phyloP scores from a whole-genome alignment of 2,888 invertebrate species.

The Prenolepis imparis region DNA sequence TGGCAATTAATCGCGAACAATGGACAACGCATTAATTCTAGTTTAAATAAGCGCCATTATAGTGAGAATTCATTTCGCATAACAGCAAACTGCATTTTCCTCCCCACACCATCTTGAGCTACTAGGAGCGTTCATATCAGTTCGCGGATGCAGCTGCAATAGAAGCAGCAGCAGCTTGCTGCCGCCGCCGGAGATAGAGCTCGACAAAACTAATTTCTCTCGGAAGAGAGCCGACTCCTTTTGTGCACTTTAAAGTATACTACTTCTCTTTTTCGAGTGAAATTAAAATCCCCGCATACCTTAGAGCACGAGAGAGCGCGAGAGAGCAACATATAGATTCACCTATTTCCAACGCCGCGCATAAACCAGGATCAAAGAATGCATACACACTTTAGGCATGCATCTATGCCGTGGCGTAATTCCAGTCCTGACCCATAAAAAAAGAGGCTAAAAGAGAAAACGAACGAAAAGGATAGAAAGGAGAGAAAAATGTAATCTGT shows the following conservation, averaged over 20 bases:
- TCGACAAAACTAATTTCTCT: constrained; percentile 55
- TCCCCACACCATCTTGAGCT: constrained; percentile 41
- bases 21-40: constrained; percentile 45
- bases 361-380: constrained; percentile 67
- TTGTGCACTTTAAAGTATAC: constrained; percentile 23
- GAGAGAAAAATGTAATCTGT: not conserved
- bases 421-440: not conserved
- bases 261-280: constrained; percentile 47
- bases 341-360: constrained; percentile 16
- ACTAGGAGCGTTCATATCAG: constrained; percentile 40
- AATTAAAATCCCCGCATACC: constrained; percentile 52
- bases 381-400: constrained; percentile 53
- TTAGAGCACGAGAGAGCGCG: not conserved
- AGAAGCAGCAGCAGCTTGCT: not conserved
- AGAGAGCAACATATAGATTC: not conserved
- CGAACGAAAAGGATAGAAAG: not conserved
- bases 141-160: constrained; percentile 34
- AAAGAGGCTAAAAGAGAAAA: not conserved
- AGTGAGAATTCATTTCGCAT: constrained; percentile 38
- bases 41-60: constrained; percentile 48
- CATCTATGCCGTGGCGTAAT: constrained; percentile 6
- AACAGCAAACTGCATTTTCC: constrained; percentile 40
- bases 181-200: constrained; percentile 35
- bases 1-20: constrained; percentile 55
- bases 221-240: constrained; percentile 30